Evolutionary conservation across 2,888 invertebrate genomes (phyloP), one percentile per base, ranked within the genome.

Genomic region (Eupelmus urozonus): DNA sequence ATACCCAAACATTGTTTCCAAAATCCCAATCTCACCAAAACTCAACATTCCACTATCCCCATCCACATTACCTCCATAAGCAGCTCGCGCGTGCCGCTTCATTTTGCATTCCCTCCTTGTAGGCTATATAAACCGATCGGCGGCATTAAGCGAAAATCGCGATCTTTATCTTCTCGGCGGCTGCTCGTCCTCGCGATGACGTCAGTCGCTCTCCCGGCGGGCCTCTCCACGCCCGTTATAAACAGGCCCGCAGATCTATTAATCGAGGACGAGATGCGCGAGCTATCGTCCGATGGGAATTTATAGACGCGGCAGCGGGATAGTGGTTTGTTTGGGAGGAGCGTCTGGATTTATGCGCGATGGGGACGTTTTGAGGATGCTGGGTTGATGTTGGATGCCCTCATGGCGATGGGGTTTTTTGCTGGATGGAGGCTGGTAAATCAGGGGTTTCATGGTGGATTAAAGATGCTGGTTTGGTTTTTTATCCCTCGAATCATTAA

Each of bases 211-310:
- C 34, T 9, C 20, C 4, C 60, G 9, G 20, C 40, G 53, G 63
- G 45, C 25, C 67, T n/a, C n/a, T n/a, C n/a, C n/a, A n/a, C 18
- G 60, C 7, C 53, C 13, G 18, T 72, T 18, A 23, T 20, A 67
- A 75, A 60, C 51, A 4, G 40, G 67, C 62, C 63, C 55, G 63
- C 55, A 70, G 40, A 70, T 74, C 78, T 74, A 74, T 78, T 78
- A 70, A 73, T 78, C 65, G 62, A 60, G 40, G 65, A 34, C 66
- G 57, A 57, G n/a, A 70, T 76, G 71, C 57, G 65, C 49, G 57
- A 13, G 13, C 20, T 34, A 67, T 67, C 59, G 45, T 49, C 27
- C 5, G n/a, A 40, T 5, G 42, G 20, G 0, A 11, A 20, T 63
- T 25, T 45, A n/a, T n/a, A n/a, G n/a, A n/a, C n/a, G n/a, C n/a